phyloP scores from a whole-genome alignment of 2,113 vertebrate genomes.

The Picathartes gymnocephalus region DNA sequence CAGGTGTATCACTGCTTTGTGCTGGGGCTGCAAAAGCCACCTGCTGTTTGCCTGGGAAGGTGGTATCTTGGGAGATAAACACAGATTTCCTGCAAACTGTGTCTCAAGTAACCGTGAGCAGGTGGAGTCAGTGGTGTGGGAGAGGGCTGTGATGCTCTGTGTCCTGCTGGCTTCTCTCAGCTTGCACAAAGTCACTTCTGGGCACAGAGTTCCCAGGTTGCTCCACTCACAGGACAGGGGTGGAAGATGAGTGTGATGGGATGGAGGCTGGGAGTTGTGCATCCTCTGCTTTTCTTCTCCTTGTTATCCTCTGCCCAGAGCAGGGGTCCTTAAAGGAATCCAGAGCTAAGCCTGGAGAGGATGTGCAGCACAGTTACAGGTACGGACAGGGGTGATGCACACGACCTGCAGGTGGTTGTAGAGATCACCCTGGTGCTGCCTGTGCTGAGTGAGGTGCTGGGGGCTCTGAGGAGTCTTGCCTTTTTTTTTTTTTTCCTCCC shows the following conservation, averaged over 20 bases:
- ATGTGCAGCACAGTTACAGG: not conserved
- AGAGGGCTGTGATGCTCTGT: not conserved
- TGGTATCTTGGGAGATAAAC: not conserved
- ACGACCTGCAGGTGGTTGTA: not conserved
- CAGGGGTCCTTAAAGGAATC: not conserved
- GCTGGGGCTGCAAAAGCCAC: not conserved
- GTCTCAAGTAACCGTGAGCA: not conserved
- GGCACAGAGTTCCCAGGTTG: not conserved
- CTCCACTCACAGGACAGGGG: fast-evolving
- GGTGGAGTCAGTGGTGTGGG: not conserved
- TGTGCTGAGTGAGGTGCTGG: not conserved
- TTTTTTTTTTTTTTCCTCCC: not conserved
- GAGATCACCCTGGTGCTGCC: not conserved
- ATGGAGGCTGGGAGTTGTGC: not conserved
- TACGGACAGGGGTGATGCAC: not conserved
- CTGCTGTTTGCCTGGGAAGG: not conserved
- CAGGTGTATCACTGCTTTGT: not conserved
- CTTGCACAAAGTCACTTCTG: not conserved
- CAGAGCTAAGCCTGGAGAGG: not conserved
- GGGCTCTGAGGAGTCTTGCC: not conserved
- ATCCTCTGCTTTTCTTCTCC: not conserved
- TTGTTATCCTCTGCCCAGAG: not conserved
- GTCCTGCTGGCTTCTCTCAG: not conserved
- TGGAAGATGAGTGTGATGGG: not conserved
- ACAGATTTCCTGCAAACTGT: not conserved